Percentiles rank a stretch among this genome's conserved stretches.
Conservation (phyloP, 2,113 vertebrate genomes). For the Spheniscus mendiculus region DNA sequence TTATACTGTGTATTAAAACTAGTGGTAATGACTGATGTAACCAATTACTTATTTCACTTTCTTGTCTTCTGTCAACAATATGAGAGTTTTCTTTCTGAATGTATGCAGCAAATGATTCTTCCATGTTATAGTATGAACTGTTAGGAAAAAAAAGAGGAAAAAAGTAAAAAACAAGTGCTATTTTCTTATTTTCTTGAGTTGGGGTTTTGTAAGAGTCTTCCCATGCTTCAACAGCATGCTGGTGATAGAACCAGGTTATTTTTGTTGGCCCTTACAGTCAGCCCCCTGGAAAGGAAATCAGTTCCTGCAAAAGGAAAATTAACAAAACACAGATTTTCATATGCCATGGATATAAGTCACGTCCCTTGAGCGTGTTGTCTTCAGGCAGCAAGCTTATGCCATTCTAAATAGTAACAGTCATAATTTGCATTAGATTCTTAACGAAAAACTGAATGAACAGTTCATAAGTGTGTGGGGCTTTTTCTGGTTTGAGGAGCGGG, state of each 20-base stretch:
- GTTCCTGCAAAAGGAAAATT: neutral
- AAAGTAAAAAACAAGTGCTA: neutral
- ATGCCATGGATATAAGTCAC: neutral
- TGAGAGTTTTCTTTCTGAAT: neutral
- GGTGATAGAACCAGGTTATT: neutral
- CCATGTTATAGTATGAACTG: neutral
- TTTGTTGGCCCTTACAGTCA: neutral
- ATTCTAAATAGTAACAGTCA: neutral
- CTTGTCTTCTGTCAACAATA: neutral
- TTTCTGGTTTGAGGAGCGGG: neutral
- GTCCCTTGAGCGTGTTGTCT: neutral
- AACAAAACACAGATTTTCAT: neutral
- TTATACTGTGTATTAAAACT: neutral
- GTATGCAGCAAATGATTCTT: neutral
- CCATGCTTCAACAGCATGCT: neutral
- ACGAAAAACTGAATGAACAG: neutral
- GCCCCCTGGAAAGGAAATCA: neutral
- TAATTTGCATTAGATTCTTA: neutral
- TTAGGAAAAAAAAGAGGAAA: neutral
- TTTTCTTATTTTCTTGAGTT: neutral
- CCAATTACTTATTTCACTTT: neutral
- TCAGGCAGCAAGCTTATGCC: neutral
- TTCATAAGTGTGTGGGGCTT: neutral
- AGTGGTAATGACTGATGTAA: neutral
- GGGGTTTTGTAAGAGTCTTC: neutral